Conservation (phyloP, 2,888 invertebrate species). For the Eupithecia pulchellata region DNA sequence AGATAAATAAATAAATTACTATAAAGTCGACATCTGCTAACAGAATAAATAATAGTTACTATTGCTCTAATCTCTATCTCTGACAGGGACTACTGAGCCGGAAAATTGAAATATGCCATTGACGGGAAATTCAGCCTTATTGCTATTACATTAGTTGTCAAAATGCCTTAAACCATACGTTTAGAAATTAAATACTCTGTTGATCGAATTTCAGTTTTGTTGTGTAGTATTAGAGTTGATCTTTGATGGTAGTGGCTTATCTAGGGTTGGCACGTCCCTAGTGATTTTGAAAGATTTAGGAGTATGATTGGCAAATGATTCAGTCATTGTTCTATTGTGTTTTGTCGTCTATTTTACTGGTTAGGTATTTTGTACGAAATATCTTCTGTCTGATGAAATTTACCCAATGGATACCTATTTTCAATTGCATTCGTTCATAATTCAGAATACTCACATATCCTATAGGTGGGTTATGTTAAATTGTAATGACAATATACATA, state of each 20-base stretch:
- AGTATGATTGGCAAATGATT: slow-evolving; percentile 67
- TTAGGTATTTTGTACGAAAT: not conserved
- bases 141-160: not conserved
- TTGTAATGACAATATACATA: too few species aligned
- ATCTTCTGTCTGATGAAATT: not conserved
- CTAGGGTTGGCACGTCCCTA: slow-evolving; percentile 57
- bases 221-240: slow-evolving; percentile 4
- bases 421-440: not conserved
- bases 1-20: slow-evolving; percentile 45
- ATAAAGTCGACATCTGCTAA: slow-evolving; percentile 65
- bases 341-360: slow-evolving; percentile 6
- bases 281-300: slow-evolving; percentile 70
- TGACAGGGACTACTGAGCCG: slow-evolving; percentile 72
- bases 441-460: not conserved
- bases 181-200: not conserved
- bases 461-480: too few species aligned
- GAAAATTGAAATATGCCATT: slow-evolving; percentile 78
- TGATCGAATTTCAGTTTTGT: slow-evolving; percentile 11
- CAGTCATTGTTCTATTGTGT: slow-evolving; percentile 39
- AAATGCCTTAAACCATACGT: not conserved
- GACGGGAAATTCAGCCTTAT: slow-evolving; percentile 29
- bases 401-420: not conserved
- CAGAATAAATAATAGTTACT: slow-evolving; percentile 22
- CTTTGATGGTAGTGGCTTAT: slow-evolving; percentile 5
- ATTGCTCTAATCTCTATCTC: slow-evolving; percentile 34